Evolutionary conservation across 1,140 invertebrate species (phyloP).

Genomic region (Oryzaephilus surinamensis): DNA sequence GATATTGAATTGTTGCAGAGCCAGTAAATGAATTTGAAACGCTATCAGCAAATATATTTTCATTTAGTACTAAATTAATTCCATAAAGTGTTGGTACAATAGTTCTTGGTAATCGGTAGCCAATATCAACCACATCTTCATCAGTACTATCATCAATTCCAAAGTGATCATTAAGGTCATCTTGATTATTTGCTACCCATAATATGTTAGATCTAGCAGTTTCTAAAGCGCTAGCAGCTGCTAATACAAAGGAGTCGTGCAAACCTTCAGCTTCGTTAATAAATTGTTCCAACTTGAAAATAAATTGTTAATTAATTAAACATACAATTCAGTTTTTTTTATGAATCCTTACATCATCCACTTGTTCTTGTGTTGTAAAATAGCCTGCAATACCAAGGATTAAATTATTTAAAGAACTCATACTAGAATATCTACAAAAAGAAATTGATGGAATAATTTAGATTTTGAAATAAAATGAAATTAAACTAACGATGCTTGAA

Average conservation of each 20-base stretch:
- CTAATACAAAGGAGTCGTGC: background rate
- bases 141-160: no score
- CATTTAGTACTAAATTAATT: no score
- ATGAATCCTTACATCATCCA: constrained; percentile 26
- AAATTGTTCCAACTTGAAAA: background rate
- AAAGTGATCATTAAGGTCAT: background rate
- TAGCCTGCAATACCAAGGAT: constrained; percentile 30
- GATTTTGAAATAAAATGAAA: no score
- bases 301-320: background rate
- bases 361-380: constrained; percentile 37
- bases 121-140: no score
- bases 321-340: no score
- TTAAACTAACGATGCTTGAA: constrained; percentile 40
- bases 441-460: no score
- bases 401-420: background rate
- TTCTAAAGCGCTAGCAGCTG: background rate
- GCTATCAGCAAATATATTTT: no score
- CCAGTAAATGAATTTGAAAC: no score
- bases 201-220: constrained; percentile 1
- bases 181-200: background rate
- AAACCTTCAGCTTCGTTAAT: background rate
- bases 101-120: no score
- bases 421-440: background rate
- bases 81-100: no score
- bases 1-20: no score